A percentile compares a stretch with the other conserved stretches of the same genome.
Evolutionary conservation across 2,113 vertebrate genomes (phyloP).

Genomic region (Struthio camelus): DNA sequence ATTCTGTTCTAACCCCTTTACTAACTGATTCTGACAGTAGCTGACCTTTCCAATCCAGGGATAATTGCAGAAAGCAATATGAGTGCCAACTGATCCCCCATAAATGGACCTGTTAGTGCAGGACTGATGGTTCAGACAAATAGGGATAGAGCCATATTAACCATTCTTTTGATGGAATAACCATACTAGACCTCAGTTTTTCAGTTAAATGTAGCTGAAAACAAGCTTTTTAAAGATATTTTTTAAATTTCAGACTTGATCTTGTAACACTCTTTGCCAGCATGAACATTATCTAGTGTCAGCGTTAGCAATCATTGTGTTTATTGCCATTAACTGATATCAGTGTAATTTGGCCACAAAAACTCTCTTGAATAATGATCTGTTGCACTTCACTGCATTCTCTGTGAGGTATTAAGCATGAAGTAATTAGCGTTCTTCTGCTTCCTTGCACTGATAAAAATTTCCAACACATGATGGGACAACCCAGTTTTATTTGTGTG

Average conservation of each 20-base stretch:
- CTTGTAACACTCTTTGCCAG: background rate
- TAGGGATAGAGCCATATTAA: background rate
- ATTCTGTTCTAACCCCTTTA: background rate
- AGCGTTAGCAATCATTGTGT: background rate
- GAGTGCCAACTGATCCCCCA: background rate
- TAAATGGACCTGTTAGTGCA: background rate
- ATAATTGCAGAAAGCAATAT: background rate
- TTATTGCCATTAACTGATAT: background rate
- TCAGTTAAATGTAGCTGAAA: background rate
- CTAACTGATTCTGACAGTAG: background rate
- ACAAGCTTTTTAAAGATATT: background rate
- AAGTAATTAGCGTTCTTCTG: background rate
- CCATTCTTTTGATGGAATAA: background rate
- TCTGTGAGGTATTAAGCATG: background rate
- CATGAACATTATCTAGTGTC: background rate
- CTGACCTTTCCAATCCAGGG: background rate
- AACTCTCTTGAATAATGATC: background rate
- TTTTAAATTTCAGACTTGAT: background rate
- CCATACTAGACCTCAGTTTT: background rate
- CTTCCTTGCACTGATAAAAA: background rate
- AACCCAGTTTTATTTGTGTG: background rate
- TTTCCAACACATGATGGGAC: background rate
- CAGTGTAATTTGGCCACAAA: background rate
- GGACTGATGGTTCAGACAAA: rapidly evolving
- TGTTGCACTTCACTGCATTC: background rate